Base-by-base conservation (phyloP, 2,888 invertebrate genomes). In the Stenolophus ochropezus region DNA sequence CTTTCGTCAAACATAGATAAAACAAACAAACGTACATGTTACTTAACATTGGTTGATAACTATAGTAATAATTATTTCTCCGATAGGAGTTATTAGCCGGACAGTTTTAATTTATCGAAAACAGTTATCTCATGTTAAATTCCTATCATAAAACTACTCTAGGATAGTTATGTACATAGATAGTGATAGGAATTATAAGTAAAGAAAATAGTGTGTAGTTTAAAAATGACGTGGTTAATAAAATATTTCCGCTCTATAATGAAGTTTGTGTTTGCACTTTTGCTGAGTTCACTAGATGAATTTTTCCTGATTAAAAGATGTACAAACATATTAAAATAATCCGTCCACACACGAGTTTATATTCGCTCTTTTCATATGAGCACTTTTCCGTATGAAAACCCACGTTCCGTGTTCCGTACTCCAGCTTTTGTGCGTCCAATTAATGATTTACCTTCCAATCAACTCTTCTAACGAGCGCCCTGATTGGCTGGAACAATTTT, bases 401-500 rank as follows among this genome's bases (percentile, higher is more conserved):
- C 53, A 53, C 53, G 53, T 56, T 6, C 56, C 8, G 20, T 4
- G 11, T 20, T 53, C 18, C 8, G 18, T 53, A 53, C 20, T 33
- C 4, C 33, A 33, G 33, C 33, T 42, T 42, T 42, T 20, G 56
- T 21, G 6, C 21, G 21, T 42, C 21, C 56, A 56, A 56, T 56
- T 56, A 56, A 56, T 56, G 56, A 56, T 56, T 56, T 21, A 20
- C 20, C 56, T 20, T 20, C 20, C 61, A 5, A 25, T 25, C 14
- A 23, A 61, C 21, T 56, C 20, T 56, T 23, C n/a, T 61, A 61
- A 11, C 61, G 25, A 5, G 65, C 27, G 27, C 4, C 33, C 18
- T 11, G 14, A 69, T 69, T 69, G 65, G 18, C 21, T 33, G 33
- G n/a, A 69, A 78, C 47, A 78, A 78, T 65, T 65, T 77, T 65